A percentile compares a stretch with the other conserved stretches of the same genome.
Evolutionary conservation across 2,797 vertebrate genomes (phyloP).

Genomic region (Lacerta bilineata): DNA sequence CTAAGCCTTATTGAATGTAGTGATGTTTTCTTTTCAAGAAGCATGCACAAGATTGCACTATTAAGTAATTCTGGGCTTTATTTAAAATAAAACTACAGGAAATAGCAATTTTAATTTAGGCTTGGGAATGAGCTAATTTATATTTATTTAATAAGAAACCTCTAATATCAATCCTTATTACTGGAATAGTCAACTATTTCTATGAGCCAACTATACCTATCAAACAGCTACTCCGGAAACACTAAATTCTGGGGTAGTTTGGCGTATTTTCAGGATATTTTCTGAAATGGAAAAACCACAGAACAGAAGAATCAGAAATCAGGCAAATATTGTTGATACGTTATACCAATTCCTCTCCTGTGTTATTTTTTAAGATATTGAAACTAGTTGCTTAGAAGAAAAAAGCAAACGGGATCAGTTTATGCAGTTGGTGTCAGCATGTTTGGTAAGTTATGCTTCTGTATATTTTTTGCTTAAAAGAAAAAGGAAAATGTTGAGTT

Average conservation of each 20-base stretch:
- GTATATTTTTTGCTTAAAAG: background rate
- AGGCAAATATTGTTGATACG: background rate
- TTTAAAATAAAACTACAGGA: background rate
- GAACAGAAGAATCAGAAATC: slow-evolving; percentile 41
- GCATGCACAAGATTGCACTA: no score
- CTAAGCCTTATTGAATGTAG: no score
- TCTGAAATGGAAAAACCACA: background rate
- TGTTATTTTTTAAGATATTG: slow-evolving; percentile 87
- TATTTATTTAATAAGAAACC: background rate
- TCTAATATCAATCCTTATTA: background rate
- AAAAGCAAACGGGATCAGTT: slow-evolving; percentile 97
- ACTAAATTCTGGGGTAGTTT: background rate
- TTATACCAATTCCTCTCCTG: slow-evolving; percentile 4
- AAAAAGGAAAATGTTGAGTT: no score
- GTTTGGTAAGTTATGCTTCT: slow-evolving; percentile 88
- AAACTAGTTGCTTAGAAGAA: slow-evolving; percentile 97
- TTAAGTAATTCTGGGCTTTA: background rate
- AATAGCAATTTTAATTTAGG: background rate
- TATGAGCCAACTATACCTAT: no score
- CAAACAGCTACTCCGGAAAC: no score
- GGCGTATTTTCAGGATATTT: background rate
- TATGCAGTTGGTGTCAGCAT: slow-evolving; percentile 94
- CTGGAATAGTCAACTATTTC: background rate
- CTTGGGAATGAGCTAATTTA: background rate
- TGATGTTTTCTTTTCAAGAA: no score